Evolutionary conservation across 2,797 vertebrate species (phyloP).

Genomic region (Chelon labrosus): DNA sequence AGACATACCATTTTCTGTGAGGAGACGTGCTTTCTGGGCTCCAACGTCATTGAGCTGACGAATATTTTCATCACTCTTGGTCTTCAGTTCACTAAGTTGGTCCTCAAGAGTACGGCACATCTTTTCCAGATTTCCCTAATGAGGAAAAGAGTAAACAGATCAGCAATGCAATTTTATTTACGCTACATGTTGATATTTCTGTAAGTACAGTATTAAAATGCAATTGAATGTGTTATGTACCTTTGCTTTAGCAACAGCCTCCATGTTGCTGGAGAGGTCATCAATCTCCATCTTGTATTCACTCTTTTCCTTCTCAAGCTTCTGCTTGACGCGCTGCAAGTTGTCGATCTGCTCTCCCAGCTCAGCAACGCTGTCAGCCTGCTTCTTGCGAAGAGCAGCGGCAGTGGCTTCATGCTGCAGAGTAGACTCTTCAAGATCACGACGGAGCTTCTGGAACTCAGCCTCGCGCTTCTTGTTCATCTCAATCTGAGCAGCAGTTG

Average conservation of each 20-base stretch:
- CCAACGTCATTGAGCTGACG: conserved; percentile 86
- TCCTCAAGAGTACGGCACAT: conserved; percentile 90
- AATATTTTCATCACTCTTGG: conserved; percentile 88
- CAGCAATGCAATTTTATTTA: not conserved
- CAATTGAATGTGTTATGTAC: conserved; percentile 59
- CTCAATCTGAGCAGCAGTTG: conserved; percentile 87
- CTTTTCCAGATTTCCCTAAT: conserved; percentile 91
- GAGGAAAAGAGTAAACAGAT: not conserved
- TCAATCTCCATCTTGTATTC: conserved; percentile 93
- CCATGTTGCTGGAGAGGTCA: conserved; percentile 89
- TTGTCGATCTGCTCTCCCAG: conserved; percentile 92
- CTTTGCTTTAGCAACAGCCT: conserved; percentile 89
- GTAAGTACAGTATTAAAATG: not conserved
- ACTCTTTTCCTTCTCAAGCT: conserved; percentile 92
- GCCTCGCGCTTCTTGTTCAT: conserved; percentile 92
- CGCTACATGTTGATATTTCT: too few species aligned
- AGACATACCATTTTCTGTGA: conserved; percentile 89
- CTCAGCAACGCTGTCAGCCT: conserved; percentile 88
- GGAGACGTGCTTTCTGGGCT: conserved; percentile 88
- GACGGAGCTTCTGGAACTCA: conserved; percentile 90
- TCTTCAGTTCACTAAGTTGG: conserved; percentile 88
- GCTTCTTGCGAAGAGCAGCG: conserved; percentile 89
- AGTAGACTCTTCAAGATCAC: conserved; percentile 91
- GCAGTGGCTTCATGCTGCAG: conserved; percentile 90
- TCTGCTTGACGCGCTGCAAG: conserved; percentile 92